Base-by-base conservation (phyloP, 2,888 invertebrate species). In the Listrodromus nycthemerus region DNA sequence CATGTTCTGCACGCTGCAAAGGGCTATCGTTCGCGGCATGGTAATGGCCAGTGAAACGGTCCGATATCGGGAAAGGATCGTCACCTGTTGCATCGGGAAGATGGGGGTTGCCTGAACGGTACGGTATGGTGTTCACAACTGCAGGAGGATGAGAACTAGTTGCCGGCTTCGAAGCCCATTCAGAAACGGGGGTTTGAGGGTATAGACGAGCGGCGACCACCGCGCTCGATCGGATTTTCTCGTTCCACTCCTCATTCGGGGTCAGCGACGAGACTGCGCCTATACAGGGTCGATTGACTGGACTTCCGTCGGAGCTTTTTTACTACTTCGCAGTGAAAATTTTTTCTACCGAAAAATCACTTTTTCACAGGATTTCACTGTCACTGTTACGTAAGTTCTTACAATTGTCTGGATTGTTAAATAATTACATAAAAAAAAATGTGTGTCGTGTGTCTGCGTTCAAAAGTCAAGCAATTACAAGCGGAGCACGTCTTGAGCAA, bases 21-120 rank as follows among this genome's bases (percentile, higher is more conserved):
- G 82, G 86, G 80, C 67, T 81, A 86, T 84, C 78, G 83, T 77
- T 79, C 69, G 80, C 45, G 81, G 81, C 63, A 82, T 83, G 85
- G 83, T 85, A 84, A 86, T 85, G 85, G 85, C 80, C 84, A 79
- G 85, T 77, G 80, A 66, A 82, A 83, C 88, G 89, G 91, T 89
- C 91, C 90, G 92, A 92, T 93, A 93, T 92, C 91, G 93, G 91
- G 92, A 93, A 92, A 91, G 92, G 90, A 92, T 93, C 91, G 90
- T 91, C 91, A 91, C 91, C 93, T 93, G 93, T 93, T 93, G 93
- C 93, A 87, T 90, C 87, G 88, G 88, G 92, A 92, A 90, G 92
- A 92, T 92, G 92, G 92, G 55, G 93, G 93, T 92, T 92, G 90
- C 86, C 69, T 63, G 70, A 78, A 74, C 66, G 77, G 73, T 82